Percentiles rank a stretch among this genome's conserved stretches.
Evolutionary conservation across 2,797 vertebrate species (phyloP).

Genomic region (Taenioides sp.): DNA sequence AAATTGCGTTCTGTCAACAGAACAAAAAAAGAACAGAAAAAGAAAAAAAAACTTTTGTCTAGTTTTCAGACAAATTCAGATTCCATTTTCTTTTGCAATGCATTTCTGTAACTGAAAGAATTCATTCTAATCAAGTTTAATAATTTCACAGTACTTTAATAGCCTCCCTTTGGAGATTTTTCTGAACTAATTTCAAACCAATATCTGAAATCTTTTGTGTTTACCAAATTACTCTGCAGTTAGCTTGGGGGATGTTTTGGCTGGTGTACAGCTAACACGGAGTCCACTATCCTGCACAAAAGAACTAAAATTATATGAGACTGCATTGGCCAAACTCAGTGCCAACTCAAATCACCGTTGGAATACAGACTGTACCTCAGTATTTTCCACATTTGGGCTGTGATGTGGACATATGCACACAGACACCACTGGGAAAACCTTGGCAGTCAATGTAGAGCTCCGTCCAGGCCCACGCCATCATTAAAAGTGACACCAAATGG

Average conservation of each 20-base stretch:
- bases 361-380: background rate
- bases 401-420: constrained; percentile 31
- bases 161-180: background rate
- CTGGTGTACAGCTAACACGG: background rate
- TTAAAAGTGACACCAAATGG: constrained; percentile 38
- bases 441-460: constrained; percentile 38
- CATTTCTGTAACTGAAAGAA: too few relatives aligned
- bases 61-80: too few relatives aligned
- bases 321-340: constrained; percentile 6
- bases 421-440: constrained; percentile 36
- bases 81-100: too few relatives aligned
- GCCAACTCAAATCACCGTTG: constrained; percentile 8
- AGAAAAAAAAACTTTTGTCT: too few relatives aligned
- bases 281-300: background rate
- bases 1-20: too few relatives aligned
- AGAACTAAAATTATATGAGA: background rate
- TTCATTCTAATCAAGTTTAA: too few relatives aligned
- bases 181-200: background rate
- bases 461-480: constrained; percentile 33
- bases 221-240: background rate
- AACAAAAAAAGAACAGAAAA: too few relatives aligned
- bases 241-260: background rate
- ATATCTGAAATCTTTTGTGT: background rate
- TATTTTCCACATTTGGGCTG: constrained; percentile 30
- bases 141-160: too few relatives aligned